A percentile compares a stretch with the other conserved stretches of the same genome.
Evolutionary conservation across 2,797 vertebrate genomes (phyloP).

Genomic region (Myoxocephalus aenaeus): DNA sequence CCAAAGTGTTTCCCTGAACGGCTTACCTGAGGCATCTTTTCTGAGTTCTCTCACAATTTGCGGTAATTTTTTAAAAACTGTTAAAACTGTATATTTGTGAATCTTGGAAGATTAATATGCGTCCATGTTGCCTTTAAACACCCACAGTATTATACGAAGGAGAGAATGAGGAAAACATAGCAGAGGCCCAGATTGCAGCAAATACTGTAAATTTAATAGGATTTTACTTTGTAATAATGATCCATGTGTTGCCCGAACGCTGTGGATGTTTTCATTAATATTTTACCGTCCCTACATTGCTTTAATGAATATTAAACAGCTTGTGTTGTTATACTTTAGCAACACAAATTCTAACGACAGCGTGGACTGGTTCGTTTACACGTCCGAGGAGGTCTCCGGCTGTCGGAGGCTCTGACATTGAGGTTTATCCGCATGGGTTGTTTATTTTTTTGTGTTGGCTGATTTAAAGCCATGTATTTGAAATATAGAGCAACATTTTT

Average conservation of each 20-base stretch:
- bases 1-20: not conserved
- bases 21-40: not conserved
- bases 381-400: not conserved
- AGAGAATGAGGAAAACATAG: not conserved
- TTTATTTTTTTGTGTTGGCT: too few species aligned
- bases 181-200: not conserved
- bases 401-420: not conserved
- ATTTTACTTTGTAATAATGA: conserved; percentile 7
- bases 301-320: conserved; percentile 32
- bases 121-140: not conserved
- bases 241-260: conserved; percentile 1
- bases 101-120: not conserved
- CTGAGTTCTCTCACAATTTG: not conserved
- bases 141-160: not conserved
- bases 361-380: not conserved
- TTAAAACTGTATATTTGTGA: not conserved
- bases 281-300: conserved; percentile 9
- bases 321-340: not conserved
- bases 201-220: not conserved
- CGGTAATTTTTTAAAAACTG: not conserved
- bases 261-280: conserved; percentile 21
- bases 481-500: not conserved
- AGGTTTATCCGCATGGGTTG: too few species aligned
- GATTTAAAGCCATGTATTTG: not conserved
- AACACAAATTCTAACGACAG: not conserved